Evolutionary conservation across 2,797 vertebrate species (phyloP), one percentile per base, ranked within the genome.

Genomic region (Eulemur rubriventer): DNA sequence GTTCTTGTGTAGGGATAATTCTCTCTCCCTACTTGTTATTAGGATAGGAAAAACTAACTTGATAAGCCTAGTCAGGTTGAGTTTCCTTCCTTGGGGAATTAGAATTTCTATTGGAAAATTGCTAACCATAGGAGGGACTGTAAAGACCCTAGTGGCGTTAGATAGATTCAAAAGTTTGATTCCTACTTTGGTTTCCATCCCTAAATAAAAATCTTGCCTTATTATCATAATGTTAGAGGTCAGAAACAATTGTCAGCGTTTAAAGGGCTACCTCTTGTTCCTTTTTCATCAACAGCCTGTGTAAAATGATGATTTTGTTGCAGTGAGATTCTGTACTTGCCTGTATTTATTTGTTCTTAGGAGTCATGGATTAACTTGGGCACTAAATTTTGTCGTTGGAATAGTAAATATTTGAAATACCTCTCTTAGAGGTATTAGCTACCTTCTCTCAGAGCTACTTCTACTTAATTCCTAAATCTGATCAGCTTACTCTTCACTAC

Each of bases 281-380:
- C 8, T 89, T 59, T 70, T 79, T 70, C 69, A 79, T 91, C n/a
- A 91, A 0, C 18, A 61, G 2, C 87, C 11, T 69, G 12, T 70
- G 11, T 67, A 89, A 93, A 70, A 57, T 89, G n/a, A 63, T 95
- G 83, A 81, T 90, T 97, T 92, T 91, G 43, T 57, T 55, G 8
- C 30, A 65, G 3, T 67, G 48, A 92, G 35, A 80, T 90, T 81
- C 26, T 83, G 2, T 79, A 46, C 50, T 86, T 91, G 14, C 10
- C 7, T 61, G 22, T 90, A 50, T 83, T 24, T 87, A 3, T 92
- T 52, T 82, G 12, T 93, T 91, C n/a, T 85, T 94, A 35, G 85
- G 65, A 91, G 69, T 93, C 91, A 86, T 73, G 61, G 43, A 7
- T 95, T 93, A 86, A 73, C 38, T 46, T 18, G 22, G 63, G 33